phyloP scores from a whole-genome alignment of 2,797 vertebrate genomes.

The Caiman crocodilus region DNA sequence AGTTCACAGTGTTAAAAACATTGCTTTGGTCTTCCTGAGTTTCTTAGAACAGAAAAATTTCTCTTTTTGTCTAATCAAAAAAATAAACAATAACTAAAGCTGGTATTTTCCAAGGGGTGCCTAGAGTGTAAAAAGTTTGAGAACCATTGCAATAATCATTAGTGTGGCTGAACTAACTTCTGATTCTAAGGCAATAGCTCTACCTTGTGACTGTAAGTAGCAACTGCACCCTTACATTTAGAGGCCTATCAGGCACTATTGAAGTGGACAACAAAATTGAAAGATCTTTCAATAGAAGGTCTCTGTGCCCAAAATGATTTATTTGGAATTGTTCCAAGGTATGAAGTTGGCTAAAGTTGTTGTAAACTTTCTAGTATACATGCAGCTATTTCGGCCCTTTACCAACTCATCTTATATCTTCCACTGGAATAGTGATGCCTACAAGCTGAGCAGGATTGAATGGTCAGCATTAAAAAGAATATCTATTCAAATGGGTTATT shows the following conservation, averaged over 20 bases:
- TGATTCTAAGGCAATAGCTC: slow-evolving; percentile 60
- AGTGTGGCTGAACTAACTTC: neutral
- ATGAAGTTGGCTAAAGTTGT: neutral
- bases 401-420: neutral
- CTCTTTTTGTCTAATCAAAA: no score
- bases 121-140: no score
- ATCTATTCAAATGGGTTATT: neutral
- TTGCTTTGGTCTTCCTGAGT: no score
- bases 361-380: neutral
- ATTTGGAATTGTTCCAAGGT: neutral
- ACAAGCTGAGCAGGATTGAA: neutral
- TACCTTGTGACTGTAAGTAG: slow-evolving; percentile 63
- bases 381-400: neutral
- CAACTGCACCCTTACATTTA: slow-evolving; percentile 7
- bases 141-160: no score
- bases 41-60: no score
- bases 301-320: neutral
- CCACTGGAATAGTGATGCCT: neutral
- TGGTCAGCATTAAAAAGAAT: slow-evolving; percentile 20
- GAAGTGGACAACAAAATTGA: neutral
- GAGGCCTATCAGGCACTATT: neutral
- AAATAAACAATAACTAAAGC: no score
- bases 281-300: neutral
- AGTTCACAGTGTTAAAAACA: no score
- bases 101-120: no score